A percentile compares a stretch with the other conserved stretches of the same genome.
These are phyloP conservation scores for Papilio demoleus DNA, from an alignment of 2,888 invertebrate species.

Conservation along the genomic window DNA sequence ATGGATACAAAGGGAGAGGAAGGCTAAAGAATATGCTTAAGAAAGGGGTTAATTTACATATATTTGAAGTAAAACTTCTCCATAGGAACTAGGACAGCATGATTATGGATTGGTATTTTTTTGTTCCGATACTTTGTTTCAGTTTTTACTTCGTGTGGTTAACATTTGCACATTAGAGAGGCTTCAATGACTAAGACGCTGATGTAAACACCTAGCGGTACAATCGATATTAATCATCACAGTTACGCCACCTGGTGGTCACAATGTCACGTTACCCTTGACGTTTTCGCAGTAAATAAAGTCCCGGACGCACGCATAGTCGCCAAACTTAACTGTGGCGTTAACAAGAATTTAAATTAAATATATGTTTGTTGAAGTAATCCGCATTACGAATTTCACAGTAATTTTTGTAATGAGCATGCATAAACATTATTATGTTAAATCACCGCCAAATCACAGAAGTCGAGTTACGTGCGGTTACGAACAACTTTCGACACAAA, in stretches of 20 bases:
- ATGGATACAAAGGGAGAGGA: too few species aligned
- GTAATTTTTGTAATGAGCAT: constrained; percentile 16
- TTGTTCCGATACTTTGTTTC: too few species aligned
- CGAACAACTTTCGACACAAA: constrained; percentile 18
- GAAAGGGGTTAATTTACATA: too few species aligned
- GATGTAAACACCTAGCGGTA: constrained; percentile 28
- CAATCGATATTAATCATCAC: constrained; percentile 34
- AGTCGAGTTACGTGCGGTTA: constrained; percentile 18
- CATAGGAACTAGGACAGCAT: too few species aligned
- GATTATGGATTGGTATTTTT: too few species aligned
- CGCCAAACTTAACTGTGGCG: too few species aligned
- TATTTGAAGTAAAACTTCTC: too few species aligned
- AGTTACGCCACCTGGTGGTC: constrained; percentile 11
- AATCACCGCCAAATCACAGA: constrained; percentile 6
- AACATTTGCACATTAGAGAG: constrained; percentile 39
- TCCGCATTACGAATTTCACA: constrained; percentile 1
- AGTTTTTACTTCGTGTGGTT: background rate
- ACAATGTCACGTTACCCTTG: background rate
- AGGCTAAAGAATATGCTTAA: too few species aligned
- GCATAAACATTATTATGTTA: constrained; percentile 16
- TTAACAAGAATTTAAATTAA: too few species aligned
- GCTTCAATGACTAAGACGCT: constrained; percentile 39
- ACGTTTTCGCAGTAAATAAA: too few species aligned
- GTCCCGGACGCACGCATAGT: too few species aligned
- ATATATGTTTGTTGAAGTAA: constrained; percentile 1